Percentiles rank a stretch among this genome's conserved stretches.
phyloP scores from a whole-genome alignment of 2,797 vertebrate genomes.

The Myotis findleyi region DNA sequence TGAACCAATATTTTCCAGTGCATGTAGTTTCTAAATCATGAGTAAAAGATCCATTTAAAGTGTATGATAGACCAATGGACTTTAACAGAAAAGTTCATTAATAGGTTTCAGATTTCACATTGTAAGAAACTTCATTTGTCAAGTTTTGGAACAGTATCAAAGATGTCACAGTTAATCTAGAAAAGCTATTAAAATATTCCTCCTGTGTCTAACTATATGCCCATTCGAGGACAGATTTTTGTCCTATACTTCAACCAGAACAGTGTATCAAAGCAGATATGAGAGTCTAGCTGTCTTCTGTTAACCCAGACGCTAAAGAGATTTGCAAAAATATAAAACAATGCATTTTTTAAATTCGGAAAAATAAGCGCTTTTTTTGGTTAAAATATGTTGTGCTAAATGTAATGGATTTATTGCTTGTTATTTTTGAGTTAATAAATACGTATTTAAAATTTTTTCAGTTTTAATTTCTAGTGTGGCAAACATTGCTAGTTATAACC shows the following conservation, averaged over 20 bases:
- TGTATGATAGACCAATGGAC: background rate
- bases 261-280: background rate
- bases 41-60: background rate
- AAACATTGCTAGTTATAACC: background rate
- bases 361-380: background rate
- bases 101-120: background rate
- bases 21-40: slow-evolving; percentile 5
- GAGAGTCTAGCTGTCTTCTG: background rate
- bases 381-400: background rate
- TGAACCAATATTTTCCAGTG: slow-evolving; percentile 27
- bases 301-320: background rate
- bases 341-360: background rate
- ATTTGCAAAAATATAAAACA: background rate
- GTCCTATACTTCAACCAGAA: background rate
- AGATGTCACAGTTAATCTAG: background rate
- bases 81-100: background rate
- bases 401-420: background rate
- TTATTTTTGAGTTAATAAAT: background rate
- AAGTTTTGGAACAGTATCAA: background rate
- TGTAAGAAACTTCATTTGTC: background rate
- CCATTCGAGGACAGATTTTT: background rate
- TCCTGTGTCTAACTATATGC: background rate
- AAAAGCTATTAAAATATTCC: background rate
- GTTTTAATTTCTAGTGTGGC: slow-evolving; percentile 37
- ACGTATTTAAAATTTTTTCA: background rate